Percentiles rank a stretch among this genome's conserved stretches.
Evolutionary conservation across 2,113 vertebrate species (phyloP).

Genomic region (Pogona vitticeps): DNA sequence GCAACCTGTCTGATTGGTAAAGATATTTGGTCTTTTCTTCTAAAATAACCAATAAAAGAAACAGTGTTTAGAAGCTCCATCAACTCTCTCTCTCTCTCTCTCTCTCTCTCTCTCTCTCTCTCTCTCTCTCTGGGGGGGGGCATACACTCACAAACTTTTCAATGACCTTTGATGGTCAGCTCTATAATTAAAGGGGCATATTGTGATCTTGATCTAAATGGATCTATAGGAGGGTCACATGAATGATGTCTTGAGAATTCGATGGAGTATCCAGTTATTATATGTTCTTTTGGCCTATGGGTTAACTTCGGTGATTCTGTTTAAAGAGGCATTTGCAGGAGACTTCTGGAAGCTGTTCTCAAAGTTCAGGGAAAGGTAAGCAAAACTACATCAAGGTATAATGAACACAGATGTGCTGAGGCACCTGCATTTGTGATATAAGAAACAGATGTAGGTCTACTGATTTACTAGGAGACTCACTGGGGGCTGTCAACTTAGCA

Average conservation of each 20-base stretch:
- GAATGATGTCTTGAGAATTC: not conserved
- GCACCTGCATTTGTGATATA: slow-evolving; percentile 29
- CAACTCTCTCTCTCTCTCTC: too few relatives aligned
- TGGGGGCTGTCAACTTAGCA: slow-evolving; percentile 23
- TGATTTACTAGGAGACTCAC: slow-evolving; percentile 28
- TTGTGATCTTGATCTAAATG: not conserved
- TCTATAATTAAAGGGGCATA: not conserved
- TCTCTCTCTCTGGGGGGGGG: too few relatives aligned
- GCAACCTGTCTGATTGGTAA: too few relatives aligned
- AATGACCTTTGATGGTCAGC: not conserved
- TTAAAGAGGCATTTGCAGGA: slow-evolving; percentile 10
- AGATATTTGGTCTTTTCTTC: too few relatives aligned
- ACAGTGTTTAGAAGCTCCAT: slow-evolving; percentile 46
- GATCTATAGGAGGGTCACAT: not conserved
- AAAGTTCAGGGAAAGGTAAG: slow-evolving; percentile 40
- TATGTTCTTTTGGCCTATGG: not conserved
- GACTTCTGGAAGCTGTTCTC: slow-evolving; percentile 23
- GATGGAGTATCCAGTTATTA: not conserved
- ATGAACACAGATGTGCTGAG: slow-evolving; percentile 12
- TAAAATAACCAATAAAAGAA: slow-evolving; percentile 51
- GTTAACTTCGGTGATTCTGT: not conserved
- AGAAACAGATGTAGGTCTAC: slow-evolving; percentile 19
- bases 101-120: too few relatives aligned
- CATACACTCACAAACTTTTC: too few relatives aligned
- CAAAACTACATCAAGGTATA: slow-evolving; percentile 21